Evolutionary conservation across 2,888 invertebrate genomes (phyloP).

Genomic region (Limenitis arthemis): DNA sequence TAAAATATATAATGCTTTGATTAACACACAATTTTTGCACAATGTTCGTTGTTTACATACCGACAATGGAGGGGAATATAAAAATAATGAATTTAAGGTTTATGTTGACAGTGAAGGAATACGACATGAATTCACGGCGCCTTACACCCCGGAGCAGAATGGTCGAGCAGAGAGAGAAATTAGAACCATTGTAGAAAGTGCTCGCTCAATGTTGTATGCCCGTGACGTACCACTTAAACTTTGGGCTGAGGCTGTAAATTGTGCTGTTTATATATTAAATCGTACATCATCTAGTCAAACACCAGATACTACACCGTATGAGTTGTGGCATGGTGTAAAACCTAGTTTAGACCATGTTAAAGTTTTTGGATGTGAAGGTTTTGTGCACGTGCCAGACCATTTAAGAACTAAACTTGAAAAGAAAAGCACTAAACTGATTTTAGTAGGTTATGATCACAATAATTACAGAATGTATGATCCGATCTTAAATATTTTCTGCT

Average conservation of each 20-base stretch:
- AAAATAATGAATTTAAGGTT: constrained; percentile 22
- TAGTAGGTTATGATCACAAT: constrained; percentile 6
- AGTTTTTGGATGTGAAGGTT: constrained; percentile 23
- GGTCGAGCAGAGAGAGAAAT: constrained; percentile 33
- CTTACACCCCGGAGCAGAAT: constrained; percentile 34
- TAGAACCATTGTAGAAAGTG: constrained; percentile 32
- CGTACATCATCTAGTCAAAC: constrained; percentile 26
- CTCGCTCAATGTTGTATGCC: constrained; percentile 30
- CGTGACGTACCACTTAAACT: constrained; percentile 13
- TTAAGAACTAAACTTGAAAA: constrained; percentile 26
- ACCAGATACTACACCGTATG: constrained; percentile 23
- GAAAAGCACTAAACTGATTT: constrained; percentile 23
- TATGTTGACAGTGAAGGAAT: constrained; percentile 26
- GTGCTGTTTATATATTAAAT: constrained; percentile 32
- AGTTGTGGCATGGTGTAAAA: constrained; percentile 25
- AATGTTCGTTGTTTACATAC: constrained; percentile 26
- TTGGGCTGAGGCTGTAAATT: constrained; percentile 34
- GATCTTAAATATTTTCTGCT: constrained; percentile 18
- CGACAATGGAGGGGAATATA: constrained; percentile 28
- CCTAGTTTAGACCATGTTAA: constrained; percentile 6
- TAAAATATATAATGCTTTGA: constrained; percentile 24
- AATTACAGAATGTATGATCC: not conserved
- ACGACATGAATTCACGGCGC: constrained; percentile 29
- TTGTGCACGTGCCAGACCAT: constrained; percentile 31
- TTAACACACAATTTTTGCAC: constrained; percentile 26